A percentile compares a stretch with the other conserved stretches of the same genome.
Conservation (phyloP, 2,113 vertebrate species). For the Rhizomys pruinosus region DNA sequence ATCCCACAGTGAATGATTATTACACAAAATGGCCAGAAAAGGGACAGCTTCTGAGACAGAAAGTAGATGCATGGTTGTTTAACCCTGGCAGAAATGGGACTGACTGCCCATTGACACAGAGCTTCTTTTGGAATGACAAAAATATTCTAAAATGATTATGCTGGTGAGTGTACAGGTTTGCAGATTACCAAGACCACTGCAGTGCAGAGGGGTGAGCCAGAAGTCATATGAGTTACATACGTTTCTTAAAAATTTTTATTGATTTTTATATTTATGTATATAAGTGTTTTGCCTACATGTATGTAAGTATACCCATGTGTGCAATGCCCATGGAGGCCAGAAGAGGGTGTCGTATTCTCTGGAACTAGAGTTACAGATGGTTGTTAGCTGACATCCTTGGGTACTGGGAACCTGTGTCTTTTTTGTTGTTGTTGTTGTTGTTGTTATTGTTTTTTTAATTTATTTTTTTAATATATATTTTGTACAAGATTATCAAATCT, state of each 20-base stretch:
- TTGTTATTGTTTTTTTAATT: too few species aligned
- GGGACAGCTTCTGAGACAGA: neutral
- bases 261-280: too few species aligned
- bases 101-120: neutral
- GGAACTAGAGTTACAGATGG: too few species aligned
- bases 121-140: constrained; percentile 18
- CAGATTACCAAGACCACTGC: neutral
- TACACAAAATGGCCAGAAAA: neutral
- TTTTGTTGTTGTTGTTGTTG: too few species aligned
- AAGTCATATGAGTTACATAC: neutral
- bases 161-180: neutral
- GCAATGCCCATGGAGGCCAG: too few species aligned
- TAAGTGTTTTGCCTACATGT: too few species aligned
- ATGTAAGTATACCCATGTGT: too few species aligned
- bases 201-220: neutral
- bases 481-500: too few species aligned
- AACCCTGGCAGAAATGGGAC: neutral
- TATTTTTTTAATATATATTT: too few species aligned
- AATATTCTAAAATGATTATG: constrained; percentile 41
- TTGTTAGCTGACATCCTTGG: too few species aligned
- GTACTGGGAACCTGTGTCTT: too few species aligned
- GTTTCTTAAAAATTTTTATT: neutral
- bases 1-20: neutral
- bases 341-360: too few species aligned
- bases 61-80: neutral